These are phyloP conservation scores for Galaxias olidus DNA, from an alignment of 2,797 vertebrate genomes.

Conservation along the genomic window DNA sequence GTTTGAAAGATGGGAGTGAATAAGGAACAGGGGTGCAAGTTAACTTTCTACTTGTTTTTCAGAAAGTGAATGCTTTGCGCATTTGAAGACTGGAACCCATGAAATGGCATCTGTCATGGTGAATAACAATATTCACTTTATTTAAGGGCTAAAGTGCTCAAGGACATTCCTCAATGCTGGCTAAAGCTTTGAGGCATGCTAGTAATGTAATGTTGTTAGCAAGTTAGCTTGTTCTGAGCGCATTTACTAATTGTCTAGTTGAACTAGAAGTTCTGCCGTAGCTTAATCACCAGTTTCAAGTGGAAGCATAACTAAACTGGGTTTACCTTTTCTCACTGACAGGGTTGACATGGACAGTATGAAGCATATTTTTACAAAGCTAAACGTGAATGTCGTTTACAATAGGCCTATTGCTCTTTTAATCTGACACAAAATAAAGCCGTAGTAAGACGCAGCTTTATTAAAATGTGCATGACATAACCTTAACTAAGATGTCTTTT, in stretches of 20 bases:
- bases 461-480: no score
- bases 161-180: background rate
- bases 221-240: constrained; percentile 48
- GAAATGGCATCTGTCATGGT: constrained; percentile 76
- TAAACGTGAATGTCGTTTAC: no score
- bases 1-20: constrained; percentile 55
- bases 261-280: background rate
- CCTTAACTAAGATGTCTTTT: no score
- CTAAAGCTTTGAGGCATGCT: constrained; percentile 6
- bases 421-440: no score
- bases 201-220: background rate
- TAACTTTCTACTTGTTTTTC: constrained; percentile 17
- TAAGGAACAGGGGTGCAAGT: constrained; percentile 1
- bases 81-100: background rate
- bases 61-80: background rate
- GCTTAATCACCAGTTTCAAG: background rate
- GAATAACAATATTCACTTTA: constrained; percentile 25
- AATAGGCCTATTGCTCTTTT: no score
- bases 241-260: constrained; percentile 45
- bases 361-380: no score
- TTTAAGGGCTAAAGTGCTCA: fast-evolving
- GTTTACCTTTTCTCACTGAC: no score
- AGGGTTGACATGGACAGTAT: no score
- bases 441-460: no score
- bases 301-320: background rate